Percentiles rank a stretch among this genome's conserved stretches.
These are phyloP conservation scores for Melinopterus prodromus DNA, from an alignment of 2,888 invertebrate genomes.

Conservation along the genomic window DNA sequence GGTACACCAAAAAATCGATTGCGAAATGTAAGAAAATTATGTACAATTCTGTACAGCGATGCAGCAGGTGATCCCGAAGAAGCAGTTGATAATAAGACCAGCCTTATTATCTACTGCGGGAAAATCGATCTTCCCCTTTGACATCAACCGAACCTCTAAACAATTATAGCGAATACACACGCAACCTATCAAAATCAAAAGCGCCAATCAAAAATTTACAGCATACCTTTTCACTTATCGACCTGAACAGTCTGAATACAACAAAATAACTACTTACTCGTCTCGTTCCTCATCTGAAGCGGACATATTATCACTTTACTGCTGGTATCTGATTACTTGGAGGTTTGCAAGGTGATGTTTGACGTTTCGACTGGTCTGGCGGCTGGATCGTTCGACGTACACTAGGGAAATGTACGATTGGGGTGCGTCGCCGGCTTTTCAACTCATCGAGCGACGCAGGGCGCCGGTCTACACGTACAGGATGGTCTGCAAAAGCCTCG, in stretches of 20 bases:
- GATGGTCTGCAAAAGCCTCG: neutral
- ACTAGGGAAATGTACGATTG: neutral
- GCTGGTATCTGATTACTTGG: neutral
- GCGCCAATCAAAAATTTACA: neutral
- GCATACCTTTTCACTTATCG: neutral
- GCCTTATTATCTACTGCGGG: too few species aligned
- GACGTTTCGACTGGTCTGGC: neutral
- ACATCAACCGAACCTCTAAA: too few species aligned
- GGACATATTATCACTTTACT: neutral
- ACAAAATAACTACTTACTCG: constrained; percentile 11
- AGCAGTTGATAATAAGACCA: too few species aligned
- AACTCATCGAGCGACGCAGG: neutral
- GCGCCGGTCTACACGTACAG: neutral
- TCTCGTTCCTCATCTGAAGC: constrained; percentile 19
- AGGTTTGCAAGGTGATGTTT: neutral
- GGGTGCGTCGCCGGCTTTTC: constrained; percentile 13
- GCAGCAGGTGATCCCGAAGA: too few species aligned
- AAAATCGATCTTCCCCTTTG: too few species aligned
- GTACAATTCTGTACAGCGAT: too few species aligned
- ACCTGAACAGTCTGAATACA: neutral
- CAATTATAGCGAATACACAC: too few species aligned
- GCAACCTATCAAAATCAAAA: neutral
- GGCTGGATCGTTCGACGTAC: neutral
- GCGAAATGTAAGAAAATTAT: too few species aligned
- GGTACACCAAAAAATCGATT: too few species aligned